Conservation (phyloP, 2,888 invertebrate species). For the Eristalinus aeneus region DNA sequence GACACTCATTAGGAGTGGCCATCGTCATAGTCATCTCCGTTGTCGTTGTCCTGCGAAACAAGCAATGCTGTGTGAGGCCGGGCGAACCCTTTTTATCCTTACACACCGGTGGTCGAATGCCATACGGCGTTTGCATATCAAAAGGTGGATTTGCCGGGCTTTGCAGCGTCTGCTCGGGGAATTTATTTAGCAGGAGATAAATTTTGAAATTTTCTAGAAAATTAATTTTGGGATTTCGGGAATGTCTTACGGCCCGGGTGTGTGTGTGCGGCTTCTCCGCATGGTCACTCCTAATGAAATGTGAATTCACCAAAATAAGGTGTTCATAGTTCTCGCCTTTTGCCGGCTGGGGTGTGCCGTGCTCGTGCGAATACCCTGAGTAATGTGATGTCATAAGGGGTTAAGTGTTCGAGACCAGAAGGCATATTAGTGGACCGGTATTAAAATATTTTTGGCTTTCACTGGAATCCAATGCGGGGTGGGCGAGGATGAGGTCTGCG, state of each 20-base stretch:
- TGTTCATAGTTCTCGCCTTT: conserved; percentile 68
- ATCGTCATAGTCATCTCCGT: conserved; percentile 6
- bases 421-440: conserved; percentile 45
- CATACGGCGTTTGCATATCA: conserved; percentile 68
- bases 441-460: conserved; percentile 65
- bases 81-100: conserved; percentile 52
- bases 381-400: conserved; percentile 53
- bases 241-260: conserved; percentile 49
- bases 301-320: conserved; percentile 66
- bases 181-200: conserved; percentile 73
- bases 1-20: conserved; percentile 62
- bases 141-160: conserved; percentile 62
- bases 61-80: conserved; percentile 28
- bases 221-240: conserved; percentile 77
- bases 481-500: background rate
- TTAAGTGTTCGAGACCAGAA: conserved; percentile 40
- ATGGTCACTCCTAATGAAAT: conserved; percentile 69
- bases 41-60: conserved; percentile 40
- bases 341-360: background rate
- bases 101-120: conserved; percentile 69
- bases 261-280: conserved; percentile 4
- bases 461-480: background rate
- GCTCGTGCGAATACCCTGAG: conserved; percentile 12
- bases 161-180: background rate
- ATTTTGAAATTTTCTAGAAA: conserved; percentile 80